Percentiles rank a stretch among this genome's conserved stretches.
phyloP scores from a whole-genome alignment of 2,113 vertebrate genomes.

The Erythrolamprus reginae region DNA sequence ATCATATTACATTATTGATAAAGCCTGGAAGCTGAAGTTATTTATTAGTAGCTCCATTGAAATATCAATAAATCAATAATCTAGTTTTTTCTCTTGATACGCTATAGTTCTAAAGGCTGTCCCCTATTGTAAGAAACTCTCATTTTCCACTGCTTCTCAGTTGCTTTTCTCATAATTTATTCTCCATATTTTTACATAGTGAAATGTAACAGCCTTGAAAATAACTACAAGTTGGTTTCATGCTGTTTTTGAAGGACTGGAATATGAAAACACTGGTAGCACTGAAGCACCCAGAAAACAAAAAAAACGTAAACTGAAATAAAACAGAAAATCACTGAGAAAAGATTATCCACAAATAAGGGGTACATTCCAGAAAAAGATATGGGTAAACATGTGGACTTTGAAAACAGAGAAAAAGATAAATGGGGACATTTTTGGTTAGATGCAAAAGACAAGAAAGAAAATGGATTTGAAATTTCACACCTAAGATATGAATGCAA shows the following conservation, averaged over 20 bases:
- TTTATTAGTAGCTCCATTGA: neutral
- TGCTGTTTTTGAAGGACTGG: neutral
- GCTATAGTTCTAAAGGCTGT: neutral
- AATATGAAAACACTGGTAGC: neutral
- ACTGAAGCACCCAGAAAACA: neutral
- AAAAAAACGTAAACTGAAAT: neutral
- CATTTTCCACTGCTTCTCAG: neutral
- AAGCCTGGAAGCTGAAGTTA: neutral
- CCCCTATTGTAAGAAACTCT: neutral
- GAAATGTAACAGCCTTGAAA: neutral
- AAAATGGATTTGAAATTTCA: neutral
- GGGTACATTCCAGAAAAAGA: neutral
- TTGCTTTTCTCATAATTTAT: neutral
- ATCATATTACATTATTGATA: neutral
- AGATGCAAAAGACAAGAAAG: neutral
- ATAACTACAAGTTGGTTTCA: neutral
- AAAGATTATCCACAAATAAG: neutral
- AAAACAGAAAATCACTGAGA: neutral
- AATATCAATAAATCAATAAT: neutral
- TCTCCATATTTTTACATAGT: neutral
- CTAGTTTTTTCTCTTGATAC: neutral
- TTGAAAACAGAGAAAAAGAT: neutral
- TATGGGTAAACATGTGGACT: neutral
- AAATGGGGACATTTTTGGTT: neutral
- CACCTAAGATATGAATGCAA: neutral